Conservation (phyloP, 2,888 invertebrate species). For the Rhaphigaster nebulosa region DNA sequence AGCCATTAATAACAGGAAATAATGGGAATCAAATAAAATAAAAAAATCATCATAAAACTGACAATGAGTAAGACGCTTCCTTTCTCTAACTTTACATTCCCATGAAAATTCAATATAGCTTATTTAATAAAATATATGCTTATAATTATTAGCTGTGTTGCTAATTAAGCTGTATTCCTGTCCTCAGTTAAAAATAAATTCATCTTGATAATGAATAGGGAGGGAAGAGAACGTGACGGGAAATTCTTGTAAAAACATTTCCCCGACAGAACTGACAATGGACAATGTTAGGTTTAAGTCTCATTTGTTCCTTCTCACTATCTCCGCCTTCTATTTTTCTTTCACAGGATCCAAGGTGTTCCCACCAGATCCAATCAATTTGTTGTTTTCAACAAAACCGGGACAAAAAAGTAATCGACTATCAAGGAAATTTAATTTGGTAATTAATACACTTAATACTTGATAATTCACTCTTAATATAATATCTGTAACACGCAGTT, state of each 20-base stretch:
- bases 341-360: neutral
- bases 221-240: neutral
- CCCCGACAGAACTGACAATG: neutral
- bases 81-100: too few relatives aligned
- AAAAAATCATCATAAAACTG: too few relatives aligned
- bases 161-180: neutral
- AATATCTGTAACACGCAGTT: neutral
- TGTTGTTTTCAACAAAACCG: neutral
- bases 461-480: neutral
- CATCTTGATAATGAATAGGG: neutral
- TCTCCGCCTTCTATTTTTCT: neutral
- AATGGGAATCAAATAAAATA: too few relatives aligned
- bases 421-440: neutral
- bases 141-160: neutral
- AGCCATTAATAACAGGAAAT: too few relatives aligned
- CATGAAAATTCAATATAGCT: too few relatives aligned
- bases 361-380: neutral
- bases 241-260: conserved; percentile 26
- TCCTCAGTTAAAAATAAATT: neutral
- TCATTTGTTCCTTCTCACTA: conserved; percentile 2
- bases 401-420: neutral
- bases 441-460: neutral
- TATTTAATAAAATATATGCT: too few relatives aligned
- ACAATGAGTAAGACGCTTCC: too few relatives aligned
- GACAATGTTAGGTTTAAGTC: conserved; percentile 22